Conservation (phyloP, 2,113 vertebrate genomes). For the Pogona vitticeps region DNA sequence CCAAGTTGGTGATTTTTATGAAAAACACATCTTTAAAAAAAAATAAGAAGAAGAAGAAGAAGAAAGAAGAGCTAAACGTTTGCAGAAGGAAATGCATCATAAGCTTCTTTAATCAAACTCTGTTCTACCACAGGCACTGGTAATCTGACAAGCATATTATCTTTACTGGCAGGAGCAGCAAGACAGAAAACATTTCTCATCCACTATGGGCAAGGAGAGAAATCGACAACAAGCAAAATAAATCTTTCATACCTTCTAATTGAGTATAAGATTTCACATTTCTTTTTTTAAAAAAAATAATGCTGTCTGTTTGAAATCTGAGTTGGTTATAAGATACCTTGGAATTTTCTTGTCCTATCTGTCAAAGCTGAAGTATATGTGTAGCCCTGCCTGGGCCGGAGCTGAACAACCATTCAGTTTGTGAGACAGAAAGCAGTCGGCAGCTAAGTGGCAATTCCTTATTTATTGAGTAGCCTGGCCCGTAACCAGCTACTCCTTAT, state of each 20-base stretch:
- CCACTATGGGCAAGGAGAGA: background rate
- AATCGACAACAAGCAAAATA: background rate
- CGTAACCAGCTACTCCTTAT: conserved; percentile 24
- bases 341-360: conserved; percentile 28
- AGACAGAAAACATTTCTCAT: conserved; percentile 4
- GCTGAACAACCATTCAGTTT: conserved; percentile 43
- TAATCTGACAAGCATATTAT: conserved; percentile 28
- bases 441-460: conserved; percentile 48
- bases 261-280: background rate
- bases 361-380: conserved; percentile 34
- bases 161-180: conserved; percentile 19
- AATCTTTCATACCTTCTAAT: background rate
- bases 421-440: conserved; percentile 39
- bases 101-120: conserved; percentile 10
- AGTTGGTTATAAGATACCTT: conserved; percentile 8
- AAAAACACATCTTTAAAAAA: background rate
- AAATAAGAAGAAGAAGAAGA: background rate
- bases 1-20: background rate
- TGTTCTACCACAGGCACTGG: background rate
- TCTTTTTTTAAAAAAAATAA: background rate
- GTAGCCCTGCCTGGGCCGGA: conserved; percentile 17
- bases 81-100: conserved; percentile 6
- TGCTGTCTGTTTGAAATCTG: background rate
- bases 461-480: conserved; percentile 53
- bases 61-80: background rate